A percentile compares a stretch with the other conserved stretches of the same genome.
Evolutionary conservation across 2,888 invertebrate species (phyloP).

Genomic region (Pasiphila rectangulata): DNA sequence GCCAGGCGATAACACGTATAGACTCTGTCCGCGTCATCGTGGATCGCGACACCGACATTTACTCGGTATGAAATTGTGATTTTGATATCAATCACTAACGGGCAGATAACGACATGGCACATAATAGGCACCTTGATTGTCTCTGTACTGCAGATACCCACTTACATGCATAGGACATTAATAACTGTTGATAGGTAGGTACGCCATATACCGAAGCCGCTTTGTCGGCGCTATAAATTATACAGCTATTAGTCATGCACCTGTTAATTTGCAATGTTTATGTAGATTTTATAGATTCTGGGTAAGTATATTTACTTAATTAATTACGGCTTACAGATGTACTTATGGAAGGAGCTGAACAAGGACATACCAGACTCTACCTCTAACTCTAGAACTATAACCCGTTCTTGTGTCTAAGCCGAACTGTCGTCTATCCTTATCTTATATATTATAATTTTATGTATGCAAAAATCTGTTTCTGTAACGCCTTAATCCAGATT

Average conservation of each 20-base stretch:
- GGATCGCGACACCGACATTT: constrained; percentile 58
- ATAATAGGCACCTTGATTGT: constrained; percentile 41
- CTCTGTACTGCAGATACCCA: constrained; percentile 34
- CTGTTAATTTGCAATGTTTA: constrained; percentile 35
- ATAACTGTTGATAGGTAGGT: constrained; percentile 29
- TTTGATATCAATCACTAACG: constrained; percentile 53
- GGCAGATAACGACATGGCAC: constrained; percentile 38
- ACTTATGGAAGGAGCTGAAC: constrained; percentile 1
- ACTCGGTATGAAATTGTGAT: constrained; percentile 54
- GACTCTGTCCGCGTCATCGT: constrained; percentile 53
- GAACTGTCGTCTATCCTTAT: no score
- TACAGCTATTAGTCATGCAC: constrained; percentile 38
- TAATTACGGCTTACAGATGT: constrained; percentile 18
- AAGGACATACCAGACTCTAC: background rate
- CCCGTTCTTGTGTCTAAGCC: no score
- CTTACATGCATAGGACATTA: constrained; percentile 38
- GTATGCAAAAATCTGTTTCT: no score
- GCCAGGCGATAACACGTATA: constrained; percentile 54
- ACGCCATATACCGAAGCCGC: constrained; percentile 33
- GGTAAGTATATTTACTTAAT: constrained; percentile 20
- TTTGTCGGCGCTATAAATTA: constrained; percentile 41
- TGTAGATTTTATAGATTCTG: constrained; percentile 28
- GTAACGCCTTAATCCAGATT: no score
- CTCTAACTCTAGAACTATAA: background rate
- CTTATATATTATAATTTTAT: no score